Evolutionary conservation across 2,797 vertebrate species (phyloP).

Genomic region (Varecia variegata): DNA sequence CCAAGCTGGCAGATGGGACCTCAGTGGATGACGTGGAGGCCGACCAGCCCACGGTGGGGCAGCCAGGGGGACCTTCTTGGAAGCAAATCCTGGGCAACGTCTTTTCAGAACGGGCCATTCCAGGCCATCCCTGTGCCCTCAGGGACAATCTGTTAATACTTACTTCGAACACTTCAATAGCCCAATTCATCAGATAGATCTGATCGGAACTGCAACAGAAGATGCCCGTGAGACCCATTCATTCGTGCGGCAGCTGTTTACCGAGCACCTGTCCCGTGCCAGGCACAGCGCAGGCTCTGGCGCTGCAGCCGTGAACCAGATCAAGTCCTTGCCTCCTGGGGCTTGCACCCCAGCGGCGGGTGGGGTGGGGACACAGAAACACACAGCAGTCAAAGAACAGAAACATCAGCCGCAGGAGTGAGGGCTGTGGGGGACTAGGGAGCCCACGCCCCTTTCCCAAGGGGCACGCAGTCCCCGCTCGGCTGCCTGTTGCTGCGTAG

Average conservation of each 20-base stretch:
- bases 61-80: not conserved
- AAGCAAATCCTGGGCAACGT: not conserved
- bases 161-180: conserved; percentile 59
- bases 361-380: not conserved
- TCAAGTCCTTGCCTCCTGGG: not conserved
- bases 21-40: not conserved
- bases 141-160: conserved; percentile 29
- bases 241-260: not conserved
- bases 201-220: conserved; percentile 67
- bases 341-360: not conserved
- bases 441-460: not conserved
- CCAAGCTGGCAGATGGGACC: not conserved
- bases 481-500: not conserved
- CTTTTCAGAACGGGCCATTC: not conserved
- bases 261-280: not conserved
- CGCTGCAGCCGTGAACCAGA: not conserved
- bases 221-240: not conserved
- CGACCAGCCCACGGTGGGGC: not conserved
- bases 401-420: not conserved
- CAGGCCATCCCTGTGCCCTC: not conserved
- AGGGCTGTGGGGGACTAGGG: not conserved
- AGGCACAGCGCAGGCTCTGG: not conserved
- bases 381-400: not conserved
- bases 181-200: conserved; percentile 65
- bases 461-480: not conserved